Percentiles rank a stretch among this genome's conserved stretches.
Conservation (phyloP, 2,888 invertebrate species). For the Hartigia nigra region DNA sequence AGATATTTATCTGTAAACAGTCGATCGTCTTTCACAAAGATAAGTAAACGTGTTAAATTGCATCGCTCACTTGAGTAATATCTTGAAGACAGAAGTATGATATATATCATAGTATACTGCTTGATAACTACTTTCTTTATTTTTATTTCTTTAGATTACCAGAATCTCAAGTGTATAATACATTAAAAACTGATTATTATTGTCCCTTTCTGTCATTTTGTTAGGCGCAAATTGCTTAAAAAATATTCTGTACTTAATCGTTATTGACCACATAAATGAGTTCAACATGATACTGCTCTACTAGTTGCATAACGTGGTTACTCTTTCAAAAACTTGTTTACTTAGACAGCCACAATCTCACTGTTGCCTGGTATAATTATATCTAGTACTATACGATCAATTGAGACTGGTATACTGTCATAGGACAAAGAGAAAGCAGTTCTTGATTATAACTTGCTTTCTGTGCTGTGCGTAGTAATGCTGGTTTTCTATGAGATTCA, state of each 20-base stretch:
- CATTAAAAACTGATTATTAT: background rate
- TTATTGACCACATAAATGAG: background rate
- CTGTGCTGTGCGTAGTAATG: background rate
- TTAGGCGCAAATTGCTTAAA: background rate
- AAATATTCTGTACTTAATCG: background rate
- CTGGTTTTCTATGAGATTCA: background rate
- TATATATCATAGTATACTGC: background rate
- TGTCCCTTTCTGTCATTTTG: background rate
- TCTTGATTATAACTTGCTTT: background rate
- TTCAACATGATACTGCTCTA: background rate
- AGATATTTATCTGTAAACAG: background rate
- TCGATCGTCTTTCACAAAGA: background rate
- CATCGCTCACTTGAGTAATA: background rate
- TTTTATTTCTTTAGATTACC: background rate
- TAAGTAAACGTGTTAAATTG: background rate
- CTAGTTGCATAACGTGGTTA: background rate
- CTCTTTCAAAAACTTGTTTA: background rate
- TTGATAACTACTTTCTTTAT: background rate
- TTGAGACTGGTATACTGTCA: background rate
- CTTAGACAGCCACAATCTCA: background rate
- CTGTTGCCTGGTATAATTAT: background rate
- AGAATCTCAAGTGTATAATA: background rate
- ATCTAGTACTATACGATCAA: background rate
- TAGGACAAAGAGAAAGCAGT: background rate
- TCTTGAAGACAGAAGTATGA: background rate